Percentiles rank a stretch among this genome's conserved stretches.
phyloP scores from a whole-genome alignment of 2,888 invertebrate genomes.

The Melipona beecheii region DNA sequence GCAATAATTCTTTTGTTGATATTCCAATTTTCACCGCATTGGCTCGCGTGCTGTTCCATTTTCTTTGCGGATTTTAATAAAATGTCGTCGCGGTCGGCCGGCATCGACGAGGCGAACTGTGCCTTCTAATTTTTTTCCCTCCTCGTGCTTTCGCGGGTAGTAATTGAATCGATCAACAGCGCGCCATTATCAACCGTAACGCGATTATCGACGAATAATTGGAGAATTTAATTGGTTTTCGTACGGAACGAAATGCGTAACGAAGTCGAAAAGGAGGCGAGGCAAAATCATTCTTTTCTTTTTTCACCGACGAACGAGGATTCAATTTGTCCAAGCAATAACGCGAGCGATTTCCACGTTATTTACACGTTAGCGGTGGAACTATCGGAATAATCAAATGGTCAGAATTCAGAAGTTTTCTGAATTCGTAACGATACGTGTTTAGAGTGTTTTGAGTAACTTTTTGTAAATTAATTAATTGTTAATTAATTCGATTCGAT shows the following conservation, averaged over 20 bases:
- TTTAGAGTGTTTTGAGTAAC: too few relatives aligned
- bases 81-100: background rate
- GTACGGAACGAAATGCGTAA: background rate
- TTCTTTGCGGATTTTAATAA: conserved; percentile 45
- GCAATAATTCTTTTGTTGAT: conserved; percentile 35
- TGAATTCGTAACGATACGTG: too few relatives aligned
- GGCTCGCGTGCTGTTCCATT: conserved; percentile 10
- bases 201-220: conserved; percentile 41
- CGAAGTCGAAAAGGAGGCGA: background rate
- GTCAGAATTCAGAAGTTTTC: too few relatives aligned
- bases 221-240: conserved; percentile 29
- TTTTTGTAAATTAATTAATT: too few relatives aligned
- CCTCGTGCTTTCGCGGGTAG: background rate
- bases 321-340: background rate
- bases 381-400: too few relatives aligned
- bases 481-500: too few relatives aligned
- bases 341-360: background rate
- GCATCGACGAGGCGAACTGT: background rate
- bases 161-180: conserved; percentile 39
- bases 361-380: background rate
- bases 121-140: background rate
- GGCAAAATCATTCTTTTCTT: background rate
- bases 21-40: conserved; percentile 29
- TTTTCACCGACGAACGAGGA: background rate
- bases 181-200: conserved; percentile 32